Base-by-base conservation (phyloP, 2,888 invertebrate species). In the Trissolcus japonicus region DNA sequence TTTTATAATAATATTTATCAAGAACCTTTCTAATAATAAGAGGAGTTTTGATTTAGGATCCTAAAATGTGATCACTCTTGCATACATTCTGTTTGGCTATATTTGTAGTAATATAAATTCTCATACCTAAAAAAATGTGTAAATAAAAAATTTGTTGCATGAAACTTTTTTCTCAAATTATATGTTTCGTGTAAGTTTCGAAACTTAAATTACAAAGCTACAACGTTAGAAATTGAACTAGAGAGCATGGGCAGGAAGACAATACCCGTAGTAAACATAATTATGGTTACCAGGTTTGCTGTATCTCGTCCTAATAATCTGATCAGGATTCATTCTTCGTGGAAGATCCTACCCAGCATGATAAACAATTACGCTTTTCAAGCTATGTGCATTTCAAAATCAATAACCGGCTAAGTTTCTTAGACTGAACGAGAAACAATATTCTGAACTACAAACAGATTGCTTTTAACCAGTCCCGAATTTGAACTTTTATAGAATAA, bases 241-340 rank as follows among this genome's bases (percentile, higher is more conserved):
- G 35, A 35, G 35, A 29, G 25, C n/a, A 25, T 25, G 54, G 54
- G 35, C 9, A 29, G 35, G 35, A 35, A 35, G 6, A 55, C 35
- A n/a, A 55, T 53, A 19, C 17, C 17, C 7, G 19, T 13, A 21
- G 46, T 46, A 46, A 46, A 46, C 46, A 46, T 46, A 46, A 46
- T 46, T 46, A 46, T 46, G 46, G 46, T 16, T 16, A 46, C 14
- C 16, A 46, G 3, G 46, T n/a, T 35, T 11, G 11, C 11, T 46
- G 16, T 16, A 46, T n/a, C 46, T 46, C 6, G 14, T 16, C 14
- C 46, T 46, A 46, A 46, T 46, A 46, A 46, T 46, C 46, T 14
- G 46, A 46, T 46, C 46, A 46, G 46, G 46, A 46, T 46, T 16
- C 46, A 46, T n/a, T 46, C 14, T 46, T 46, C 7, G 46, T 14